Conservation (phyloP, 2,113 vertebrate genomes). For the Corythaeola cristata region DNA sequence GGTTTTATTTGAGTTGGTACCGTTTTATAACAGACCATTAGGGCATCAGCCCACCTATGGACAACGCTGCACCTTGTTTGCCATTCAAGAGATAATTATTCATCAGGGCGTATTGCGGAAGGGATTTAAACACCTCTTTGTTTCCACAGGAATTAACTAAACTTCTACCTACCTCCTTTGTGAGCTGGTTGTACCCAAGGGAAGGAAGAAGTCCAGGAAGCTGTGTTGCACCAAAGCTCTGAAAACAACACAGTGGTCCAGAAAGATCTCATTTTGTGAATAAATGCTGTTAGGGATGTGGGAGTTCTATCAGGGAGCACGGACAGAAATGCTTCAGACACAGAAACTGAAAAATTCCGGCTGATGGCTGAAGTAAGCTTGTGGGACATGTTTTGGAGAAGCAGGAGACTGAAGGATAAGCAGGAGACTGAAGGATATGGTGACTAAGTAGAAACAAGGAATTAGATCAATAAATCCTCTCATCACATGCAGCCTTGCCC, state of each 20-base stretch:
- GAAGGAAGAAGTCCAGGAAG: neutral
- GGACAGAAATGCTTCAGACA: neutral
- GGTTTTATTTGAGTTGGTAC: fast-evolving
- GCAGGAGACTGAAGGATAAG: neutral
- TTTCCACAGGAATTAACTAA: neutral
- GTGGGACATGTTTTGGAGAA: neutral
- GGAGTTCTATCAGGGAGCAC: neutral
- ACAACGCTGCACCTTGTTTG: neutral
- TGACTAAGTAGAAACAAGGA: neutral
- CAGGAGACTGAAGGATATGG: neutral
- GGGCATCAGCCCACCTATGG: neutral
- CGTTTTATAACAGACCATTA: neutral
- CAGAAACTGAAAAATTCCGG: neutral
- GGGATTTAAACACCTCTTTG: neutral
- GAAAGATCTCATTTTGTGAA: neutral
- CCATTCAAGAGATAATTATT: neutral
- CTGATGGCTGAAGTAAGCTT: neutral
- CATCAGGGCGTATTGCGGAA: neutral
- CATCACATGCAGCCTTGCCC: neutral
- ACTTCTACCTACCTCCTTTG: neutral
- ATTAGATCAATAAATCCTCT: conserved; percentile 19
- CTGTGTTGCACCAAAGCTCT: neutral
- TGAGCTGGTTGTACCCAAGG: neutral
- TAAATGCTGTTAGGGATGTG: neutral
- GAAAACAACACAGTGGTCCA: fast-evolving